Conservation (phyloP, 2,888 invertebrate species). For the Hypercompe scribonia region DNA sequence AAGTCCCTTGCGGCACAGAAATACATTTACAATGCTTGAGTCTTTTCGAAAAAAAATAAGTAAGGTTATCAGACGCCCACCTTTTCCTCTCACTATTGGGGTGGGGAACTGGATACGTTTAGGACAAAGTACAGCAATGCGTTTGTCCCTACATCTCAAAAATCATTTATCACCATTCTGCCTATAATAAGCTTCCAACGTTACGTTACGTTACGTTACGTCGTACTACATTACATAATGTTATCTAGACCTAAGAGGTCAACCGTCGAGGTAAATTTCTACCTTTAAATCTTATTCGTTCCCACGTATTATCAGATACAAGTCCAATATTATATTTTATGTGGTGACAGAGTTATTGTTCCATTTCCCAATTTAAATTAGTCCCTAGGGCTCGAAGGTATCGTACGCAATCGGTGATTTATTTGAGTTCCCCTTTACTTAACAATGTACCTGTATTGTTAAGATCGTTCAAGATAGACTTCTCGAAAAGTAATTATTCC, state of each 20-base stretch:
- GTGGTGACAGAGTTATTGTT: conserved; percentile 27
- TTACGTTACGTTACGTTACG: too few relatives aligned
- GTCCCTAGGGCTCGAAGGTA: background rate
- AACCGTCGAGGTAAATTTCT: conserved; percentile 33
- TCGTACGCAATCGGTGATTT: conserved; percentile 4
- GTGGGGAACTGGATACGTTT: too few relatives aligned
- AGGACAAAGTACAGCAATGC: too few relatives aligned
- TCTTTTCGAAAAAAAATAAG: too few relatives aligned
- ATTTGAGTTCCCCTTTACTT: background rate
- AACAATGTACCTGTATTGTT: background rate
- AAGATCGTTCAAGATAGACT: background rate
- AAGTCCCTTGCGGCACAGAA: too few relatives aligned
- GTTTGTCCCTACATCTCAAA: too few relatives aligned
- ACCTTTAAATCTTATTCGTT: conserved; percentile 31
- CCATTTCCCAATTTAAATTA: conserved; percentile 18
- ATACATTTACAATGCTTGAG: too few relatives aligned
- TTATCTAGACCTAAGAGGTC: too few relatives aligned
- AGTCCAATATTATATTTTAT: background rate
- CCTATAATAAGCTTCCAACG: too few relatives aligned
- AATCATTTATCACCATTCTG: too few relatives aligned
- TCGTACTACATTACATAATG: background rate
- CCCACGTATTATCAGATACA: conserved; percentile 28
- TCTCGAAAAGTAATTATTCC: background rate
- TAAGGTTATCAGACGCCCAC: too few relatives aligned
- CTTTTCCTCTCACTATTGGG: too few relatives aligned